Evolutionary conservation across 2,888 invertebrate species (phyloP).

Genomic region (Platerodrilus igneus): DNA sequence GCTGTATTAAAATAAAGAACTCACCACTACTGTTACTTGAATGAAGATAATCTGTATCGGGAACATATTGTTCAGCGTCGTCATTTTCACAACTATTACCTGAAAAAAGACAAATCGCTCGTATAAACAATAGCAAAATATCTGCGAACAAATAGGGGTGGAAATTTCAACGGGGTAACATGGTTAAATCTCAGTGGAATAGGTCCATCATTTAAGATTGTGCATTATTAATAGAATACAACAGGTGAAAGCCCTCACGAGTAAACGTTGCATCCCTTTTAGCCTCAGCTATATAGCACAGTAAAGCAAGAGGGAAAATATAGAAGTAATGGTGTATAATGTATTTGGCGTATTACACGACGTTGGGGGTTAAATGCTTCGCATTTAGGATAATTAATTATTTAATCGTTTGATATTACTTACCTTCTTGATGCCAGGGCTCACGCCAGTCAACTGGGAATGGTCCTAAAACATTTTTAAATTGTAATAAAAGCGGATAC

Average conservation of each 20-base stretch:
- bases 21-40: conserved; percentile 23
- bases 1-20: conserved; percentile 4
- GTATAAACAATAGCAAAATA: conserved; percentile 7
- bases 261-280: conserved; percentile 15
- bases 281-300: conserved; percentile 2
- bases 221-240: conserved; percentile 40
- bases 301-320: conserved; percentile 10
- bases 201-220: conserved; percentile 42
- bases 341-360: conserved; percentile 30
- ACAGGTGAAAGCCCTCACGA: conserved; percentile 38
- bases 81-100: conserved; percentile 54
- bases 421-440: conserved; percentile 50
- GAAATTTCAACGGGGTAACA: conserved; percentile 18
- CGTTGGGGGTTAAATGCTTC: conserved; percentile 42
- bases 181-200: conserved; percentile 30
- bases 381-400: conserved; percentile 44
- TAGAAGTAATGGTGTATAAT: conserved; percentile 14
- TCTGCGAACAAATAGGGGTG: conserved; percentile 16
- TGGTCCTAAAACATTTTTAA: conserved; percentile 43
- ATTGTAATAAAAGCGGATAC: too few species aligned
- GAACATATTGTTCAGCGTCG: conserved; percentile 52
- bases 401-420: conserved; percentile 43
- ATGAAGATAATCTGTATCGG: conserved; percentile 43
- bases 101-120: conserved; percentile 32
- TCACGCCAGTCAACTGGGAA: conserved; percentile 48